Evolutionary conservation across 2,888 invertebrate genomes (phyloP).

Genomic region (Leptura quadrifasciata): DNA sequence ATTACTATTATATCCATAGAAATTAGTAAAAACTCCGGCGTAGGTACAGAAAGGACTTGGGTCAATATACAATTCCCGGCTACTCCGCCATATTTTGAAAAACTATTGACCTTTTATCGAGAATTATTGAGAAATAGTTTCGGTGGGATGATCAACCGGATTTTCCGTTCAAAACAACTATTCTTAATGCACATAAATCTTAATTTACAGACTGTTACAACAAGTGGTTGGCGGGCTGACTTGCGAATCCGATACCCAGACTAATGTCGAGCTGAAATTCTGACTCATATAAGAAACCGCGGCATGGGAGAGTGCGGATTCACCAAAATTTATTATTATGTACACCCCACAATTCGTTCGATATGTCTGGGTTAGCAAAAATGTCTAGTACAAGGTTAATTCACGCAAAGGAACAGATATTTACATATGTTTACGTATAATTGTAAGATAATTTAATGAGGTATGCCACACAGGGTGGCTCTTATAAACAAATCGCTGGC

Average conservation of each 20-base stretch:
- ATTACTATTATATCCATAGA: no score
- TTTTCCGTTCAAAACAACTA: constrained; percentile 13
- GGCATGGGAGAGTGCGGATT: constrained; percentile 10
- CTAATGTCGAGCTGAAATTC: neutral
- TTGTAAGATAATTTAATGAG: no score
- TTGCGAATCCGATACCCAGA: constrained; percentile 29
- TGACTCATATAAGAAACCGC: constrained; percentile 37
- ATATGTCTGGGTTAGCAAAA: neutral
- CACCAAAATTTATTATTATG: constrained; percentile 22
- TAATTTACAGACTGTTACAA: constrained; percentile 12
- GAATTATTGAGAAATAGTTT: neutral
- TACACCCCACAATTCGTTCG: neutral
- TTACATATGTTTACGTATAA: neutral
- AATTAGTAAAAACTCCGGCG: no score
- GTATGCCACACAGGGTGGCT: no score
- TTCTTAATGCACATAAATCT: constrained; percentile 7
- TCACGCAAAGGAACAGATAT: neutral
- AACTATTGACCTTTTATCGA: neutral
- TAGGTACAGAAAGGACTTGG: no score
- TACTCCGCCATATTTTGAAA: constrained; percentile 32
- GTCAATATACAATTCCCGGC: constrained; percentile 19
- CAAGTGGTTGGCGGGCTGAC: constrained; percentile 23
- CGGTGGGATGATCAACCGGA: constrained; percentile 17
- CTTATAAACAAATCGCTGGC: no score
- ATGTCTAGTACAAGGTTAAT: neutral